Evolutionary conservation across 2,888 invertebrate genomes (phyloP), one percentile per base, ranked within the genome.

Genomic region (Arge pagana): DNA sequence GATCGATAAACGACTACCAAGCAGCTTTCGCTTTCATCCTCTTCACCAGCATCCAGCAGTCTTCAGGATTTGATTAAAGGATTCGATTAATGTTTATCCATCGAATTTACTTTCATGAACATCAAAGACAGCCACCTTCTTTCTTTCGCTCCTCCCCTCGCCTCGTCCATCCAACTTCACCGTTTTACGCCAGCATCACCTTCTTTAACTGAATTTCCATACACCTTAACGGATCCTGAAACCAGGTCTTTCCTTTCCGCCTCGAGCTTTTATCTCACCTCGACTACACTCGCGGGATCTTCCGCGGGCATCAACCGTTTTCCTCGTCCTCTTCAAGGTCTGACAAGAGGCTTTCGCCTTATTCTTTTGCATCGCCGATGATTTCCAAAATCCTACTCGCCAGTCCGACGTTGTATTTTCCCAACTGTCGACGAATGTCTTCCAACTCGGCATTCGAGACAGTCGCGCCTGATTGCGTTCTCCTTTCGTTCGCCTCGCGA

Each of bases 31-130:
- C 54, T n/a, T 42, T 40, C 28, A 48, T 52, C 21, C 15, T 49
- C 51, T 52, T 55, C 57, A 43, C 55, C 35, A 51, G 59, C 50
- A 60, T 56, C 60, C 60, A 55, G 50, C 52, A 59, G 59, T 54
- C 56, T 53, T 54, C 57, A 58, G 59, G 61, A 64, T 65, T 64
- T 65, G 64, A 66, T 66, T 65, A 62, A 63, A 61, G 62, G 63
- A 67, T 65, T 69, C 64, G 64, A 69, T 68, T 65, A 68, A 65
- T 65, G 65, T 65, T 66, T 64, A 60, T 59, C n/a, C 60, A 54
- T 54, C 52, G 62, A 57, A 53, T 61, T 60, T 61, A 62, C 53
- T 59, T 62, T 57, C 55, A 55, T 52, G 54, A 61, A 61, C 58
- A 60, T 62, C 65, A 61, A 66, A 65, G 64, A 53, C 16, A 1